Conservation (phyloP, 2,113 vertebrate genomes). For the Aspidoscelis tigris region DNA sequence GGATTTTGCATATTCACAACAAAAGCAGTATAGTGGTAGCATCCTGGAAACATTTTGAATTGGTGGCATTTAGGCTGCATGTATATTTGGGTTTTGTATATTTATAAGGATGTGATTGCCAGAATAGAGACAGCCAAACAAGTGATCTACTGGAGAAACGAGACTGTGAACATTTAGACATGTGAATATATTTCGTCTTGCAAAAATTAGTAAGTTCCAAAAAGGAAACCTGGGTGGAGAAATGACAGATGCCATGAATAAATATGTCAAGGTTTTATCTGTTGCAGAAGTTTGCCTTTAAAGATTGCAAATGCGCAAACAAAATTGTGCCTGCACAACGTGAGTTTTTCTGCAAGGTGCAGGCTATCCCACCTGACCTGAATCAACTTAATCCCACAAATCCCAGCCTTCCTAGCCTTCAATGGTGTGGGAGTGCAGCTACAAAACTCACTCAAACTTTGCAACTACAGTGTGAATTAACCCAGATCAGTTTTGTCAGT, state of each 20-base stretch:
- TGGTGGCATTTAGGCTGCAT: neutral
- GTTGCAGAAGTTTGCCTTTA: neutral
- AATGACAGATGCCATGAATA: neutral
- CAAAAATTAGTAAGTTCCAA: neutral
- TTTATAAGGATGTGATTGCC: neutral
- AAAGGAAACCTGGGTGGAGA: neutral
- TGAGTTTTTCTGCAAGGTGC: too few species aligned
- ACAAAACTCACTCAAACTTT: too few species aligned
- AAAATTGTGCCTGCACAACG: too few species aligned
- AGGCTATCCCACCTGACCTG: too few species aligned
- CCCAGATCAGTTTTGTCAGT: too few species aligned
- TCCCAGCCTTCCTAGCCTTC: too few species aligned
- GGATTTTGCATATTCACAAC: neutral
- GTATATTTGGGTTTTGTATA: neutral
- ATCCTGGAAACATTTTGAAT: neutral
- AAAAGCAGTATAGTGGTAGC: neutral
- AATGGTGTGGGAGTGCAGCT: too few species aligned
- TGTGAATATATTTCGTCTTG: neutral
- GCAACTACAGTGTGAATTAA: too few species aligned
- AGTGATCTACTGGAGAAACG: neutral
- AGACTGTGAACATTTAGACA: neutral
- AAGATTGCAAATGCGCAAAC: neutral
- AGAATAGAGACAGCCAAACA: neutral
- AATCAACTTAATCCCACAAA: too few species aligned
- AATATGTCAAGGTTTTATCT: neutral